Percentiles rank a stretch among this genome's conserved stretches.
Evolutionary conservation across 2,113 vertebrate species (phyloP).

Genomic region (Illadopsis cleaveri): DNA sequence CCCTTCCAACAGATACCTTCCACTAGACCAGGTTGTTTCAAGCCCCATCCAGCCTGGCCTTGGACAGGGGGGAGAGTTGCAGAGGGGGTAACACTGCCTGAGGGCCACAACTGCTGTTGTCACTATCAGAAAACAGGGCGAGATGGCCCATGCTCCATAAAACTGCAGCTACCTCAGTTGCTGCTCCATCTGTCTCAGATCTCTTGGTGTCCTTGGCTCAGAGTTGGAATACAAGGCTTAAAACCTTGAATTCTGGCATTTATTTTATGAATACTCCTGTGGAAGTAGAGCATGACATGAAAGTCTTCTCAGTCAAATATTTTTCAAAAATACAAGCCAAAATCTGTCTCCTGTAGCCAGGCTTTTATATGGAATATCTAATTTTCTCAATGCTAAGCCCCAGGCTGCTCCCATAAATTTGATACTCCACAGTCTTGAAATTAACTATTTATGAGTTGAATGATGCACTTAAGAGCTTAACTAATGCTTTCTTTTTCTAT

Average conservation of each 20-base stretch:
- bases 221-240: background rate
- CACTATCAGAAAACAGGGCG: background rate
- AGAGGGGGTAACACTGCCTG: background rate
- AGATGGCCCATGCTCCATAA: background rate
- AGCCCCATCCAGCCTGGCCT: background rate
- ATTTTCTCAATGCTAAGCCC: background rate
- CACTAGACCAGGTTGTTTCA: background rate
- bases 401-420: background rate
- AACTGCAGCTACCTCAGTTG: background rate
- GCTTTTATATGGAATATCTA: background rate
- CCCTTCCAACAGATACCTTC: background rate
- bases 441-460: background rate
- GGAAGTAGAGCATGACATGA: background rate
- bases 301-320: background rate
- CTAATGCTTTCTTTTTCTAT: background rate
- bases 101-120: background rate
- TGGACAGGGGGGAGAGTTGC: background rate
- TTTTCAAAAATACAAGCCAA: background rate
- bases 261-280: background rate
- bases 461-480: background rate
- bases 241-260: background rate
- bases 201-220: background rate
- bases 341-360: background rate
- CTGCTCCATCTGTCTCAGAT: background rate
- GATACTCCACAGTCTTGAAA: background rate